Conservation (phyloP, 2,797 vertebrate genomes). For the Discoglossus pictus region DNA sequence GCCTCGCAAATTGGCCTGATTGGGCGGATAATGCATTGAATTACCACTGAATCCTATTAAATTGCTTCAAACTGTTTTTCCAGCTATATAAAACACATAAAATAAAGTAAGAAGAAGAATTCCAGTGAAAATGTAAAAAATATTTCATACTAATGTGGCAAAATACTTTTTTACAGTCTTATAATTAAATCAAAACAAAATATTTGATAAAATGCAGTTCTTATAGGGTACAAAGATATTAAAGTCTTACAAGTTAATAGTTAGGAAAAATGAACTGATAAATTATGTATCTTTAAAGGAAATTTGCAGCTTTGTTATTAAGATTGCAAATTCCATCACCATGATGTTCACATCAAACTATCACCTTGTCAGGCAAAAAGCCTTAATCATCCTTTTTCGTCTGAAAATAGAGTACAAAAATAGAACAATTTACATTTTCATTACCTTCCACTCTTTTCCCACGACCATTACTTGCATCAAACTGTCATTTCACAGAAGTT, state of each 20-base stretch:
- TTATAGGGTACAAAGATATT: slow-evolving; percentile 19
- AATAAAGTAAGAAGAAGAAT: too few relatives aligned
- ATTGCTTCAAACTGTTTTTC: neutral
- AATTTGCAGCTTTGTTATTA: slow-evolving; percentile 49
- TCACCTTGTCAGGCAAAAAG: slow-evolving; percentile 51
- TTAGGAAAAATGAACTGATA: slow-evolving; percentile 44
- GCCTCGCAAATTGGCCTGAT: too few relatives aligned
- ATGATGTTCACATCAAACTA: slow-evolving; percentile 50
- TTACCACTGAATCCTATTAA: too few relatives aligned
- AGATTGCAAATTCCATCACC: slow-evolving; percentile 44
- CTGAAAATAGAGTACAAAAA: slow-evolving; percentile 49
- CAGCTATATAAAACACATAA: neutral
- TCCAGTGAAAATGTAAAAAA: too few relatives aligned
- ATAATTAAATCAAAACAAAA: slow-evolving; percentile 18
- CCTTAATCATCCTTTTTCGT: slow-evolving; percentile 51
- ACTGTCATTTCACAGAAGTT: slow-evolving; percentile 49
- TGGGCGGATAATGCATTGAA: too few relatives aligned
- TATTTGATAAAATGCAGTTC: slow-evolving; percentile 22
- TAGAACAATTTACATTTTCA: slow-evolving; percentile 53
- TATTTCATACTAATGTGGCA: too few relatives aligned
- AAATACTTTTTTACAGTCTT: neutral
- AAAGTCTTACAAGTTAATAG: slow-evolving; percentile 33
- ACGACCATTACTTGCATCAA: slow-evolving; percentile 51
- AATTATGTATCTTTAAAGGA: slow-evolving; percentile 50
- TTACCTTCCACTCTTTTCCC: slow-evolving; percentile 50